phyloP scores from a whole-genome alignment of 2,888 invertebrate genomes.

The Blera fallax region DNA sequence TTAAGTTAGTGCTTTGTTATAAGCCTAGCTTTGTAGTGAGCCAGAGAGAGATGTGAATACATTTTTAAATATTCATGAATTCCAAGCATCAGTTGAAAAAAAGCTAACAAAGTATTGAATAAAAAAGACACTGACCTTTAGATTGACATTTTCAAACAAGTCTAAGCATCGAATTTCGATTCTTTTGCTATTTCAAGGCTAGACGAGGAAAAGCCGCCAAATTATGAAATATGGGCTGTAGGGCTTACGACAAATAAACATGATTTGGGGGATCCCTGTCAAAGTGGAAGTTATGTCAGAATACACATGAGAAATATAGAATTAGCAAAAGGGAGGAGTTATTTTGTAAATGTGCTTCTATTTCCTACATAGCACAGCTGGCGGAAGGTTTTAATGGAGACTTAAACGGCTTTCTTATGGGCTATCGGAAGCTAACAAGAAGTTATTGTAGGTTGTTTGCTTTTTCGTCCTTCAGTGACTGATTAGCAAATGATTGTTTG shows the following conservation, averaged over 20 bases:
- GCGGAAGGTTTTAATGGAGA: not conserved
- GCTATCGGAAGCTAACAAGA: not conserved
- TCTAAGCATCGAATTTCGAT: conserved; percentile 17
- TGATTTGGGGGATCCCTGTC: conserved; percentile 1
- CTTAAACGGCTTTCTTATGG: not conserved
- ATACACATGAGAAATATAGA: not conserved
- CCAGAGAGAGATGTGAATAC: not conserved
- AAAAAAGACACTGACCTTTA: conserved; percentile 64
- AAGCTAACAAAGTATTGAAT: not conserved
- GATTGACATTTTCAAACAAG: conserved; percentile 46
- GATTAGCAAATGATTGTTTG: too few species aligned
- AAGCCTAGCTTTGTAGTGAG: too few species aligned
- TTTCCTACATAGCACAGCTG: not conserved
- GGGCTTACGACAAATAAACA: not conserved
- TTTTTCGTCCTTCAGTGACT: too few species aligned
- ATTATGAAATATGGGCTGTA: not conserved
- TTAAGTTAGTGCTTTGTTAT: not conserved
- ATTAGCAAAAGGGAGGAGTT: not conserved
- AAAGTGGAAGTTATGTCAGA: too few species aligned
- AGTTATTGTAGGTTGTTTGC: not conserved
- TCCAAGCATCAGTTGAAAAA: conserved; percentile 12
- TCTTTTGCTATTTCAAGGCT: conserved; percentile 25
- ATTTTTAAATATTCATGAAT: conserved; percentile 43
- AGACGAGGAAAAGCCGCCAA: conserved; percentile 4
- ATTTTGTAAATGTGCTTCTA: not conserved